Evolutionary conservation across 2,797 vertebrate species (phyloP).

Genomic region (Argentina silus): DNA sequence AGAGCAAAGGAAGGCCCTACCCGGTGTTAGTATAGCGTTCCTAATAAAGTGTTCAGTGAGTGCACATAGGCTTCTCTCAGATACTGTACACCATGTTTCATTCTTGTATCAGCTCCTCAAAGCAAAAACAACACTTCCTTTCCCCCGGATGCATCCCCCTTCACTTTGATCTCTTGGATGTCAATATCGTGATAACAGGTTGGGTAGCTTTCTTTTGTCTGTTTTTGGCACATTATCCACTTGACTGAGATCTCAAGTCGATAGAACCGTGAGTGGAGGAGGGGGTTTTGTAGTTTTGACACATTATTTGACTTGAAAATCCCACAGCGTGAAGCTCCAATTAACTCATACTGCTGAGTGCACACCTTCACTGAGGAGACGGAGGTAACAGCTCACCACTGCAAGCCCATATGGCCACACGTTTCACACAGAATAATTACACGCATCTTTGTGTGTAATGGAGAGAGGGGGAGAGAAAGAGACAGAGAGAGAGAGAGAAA

Average conservation of each 20-base stretch:
- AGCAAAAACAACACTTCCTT: slow-evolving; percentile 52
- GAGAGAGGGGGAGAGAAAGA: background rate
- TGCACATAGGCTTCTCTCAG: no score
- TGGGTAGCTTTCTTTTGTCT: slow-evolving; percentile 39
- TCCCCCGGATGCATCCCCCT: slow-evolving; percentile 9
- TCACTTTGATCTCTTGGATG: slow-evolving; percentile 47
- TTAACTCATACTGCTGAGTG: slow-evolving; percentile 74
- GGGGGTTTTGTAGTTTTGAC: slow-evolving; percentile 54
- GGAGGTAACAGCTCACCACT: slow-evolving; percentile 69
- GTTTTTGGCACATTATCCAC: slow-evolving; percentile 63
- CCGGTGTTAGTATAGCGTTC: no score
- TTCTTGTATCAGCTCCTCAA: slow-evolving; percentile 31
- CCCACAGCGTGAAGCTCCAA: slow-evolving; percentile 71
- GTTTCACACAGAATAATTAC: slow-evolving; percentile 76
- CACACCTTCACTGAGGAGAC: slow-evolving; percentile 69
- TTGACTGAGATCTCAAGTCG: slow-evolving; percentile 66
- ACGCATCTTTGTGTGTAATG: slow-evolving; percentile 40
- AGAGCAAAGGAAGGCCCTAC: no score
- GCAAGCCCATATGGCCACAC: slow-evolving; percentile 63
- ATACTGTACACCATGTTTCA: no score
- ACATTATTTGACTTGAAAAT: slow-evolving; percentile 74
- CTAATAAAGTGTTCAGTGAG: no score
- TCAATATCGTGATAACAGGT: slow-evolving; percentile 55
- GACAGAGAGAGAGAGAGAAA: no score
- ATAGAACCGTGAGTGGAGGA: slow-evolving; percentile 51